A percentile compares a stretch with the other conserved stretches of the same genome.
Evolutionary conservation across 2,888 invertebrate genomes (phyloP).

Genomic region (Machimus atricapillus): DNA sequence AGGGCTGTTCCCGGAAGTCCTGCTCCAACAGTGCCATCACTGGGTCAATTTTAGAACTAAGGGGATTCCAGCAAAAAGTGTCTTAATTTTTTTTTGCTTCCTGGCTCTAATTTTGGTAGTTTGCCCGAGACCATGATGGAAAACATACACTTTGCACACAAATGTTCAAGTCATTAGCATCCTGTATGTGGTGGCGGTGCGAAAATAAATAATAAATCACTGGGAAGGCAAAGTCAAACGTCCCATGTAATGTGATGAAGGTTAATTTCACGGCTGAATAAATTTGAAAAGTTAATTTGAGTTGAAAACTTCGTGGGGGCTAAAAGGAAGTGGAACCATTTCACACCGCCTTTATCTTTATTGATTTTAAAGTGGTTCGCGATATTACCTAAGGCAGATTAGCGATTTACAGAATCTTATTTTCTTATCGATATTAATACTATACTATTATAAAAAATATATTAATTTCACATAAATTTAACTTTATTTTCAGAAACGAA

Average conservation of each 20-base stretch:
- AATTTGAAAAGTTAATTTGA: constrained; percentile 18
- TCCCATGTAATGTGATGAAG: constrained; percentile 41
- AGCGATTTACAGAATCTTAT: neutral
- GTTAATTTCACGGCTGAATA: constrained; percentile 41
- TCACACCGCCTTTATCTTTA: neutral
- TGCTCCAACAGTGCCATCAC: neutral
- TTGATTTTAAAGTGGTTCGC: neutral
- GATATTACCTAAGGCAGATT: neutral
- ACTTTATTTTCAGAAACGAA: constrained; percentile 73
- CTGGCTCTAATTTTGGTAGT: neutral
- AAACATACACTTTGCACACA: neutral
- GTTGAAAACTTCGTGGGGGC: neutral
- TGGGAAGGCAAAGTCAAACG: constrained; percentile 6
- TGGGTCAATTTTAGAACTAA: neutral
- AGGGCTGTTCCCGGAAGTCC: neutral
- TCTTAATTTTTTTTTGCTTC: neutral
- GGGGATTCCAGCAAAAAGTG: neutral
- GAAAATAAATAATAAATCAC: constrained; percentile 27
- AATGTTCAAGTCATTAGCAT: neutral
- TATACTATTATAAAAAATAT: neutral
- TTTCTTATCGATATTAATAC: neutral
- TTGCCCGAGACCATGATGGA: neutral
- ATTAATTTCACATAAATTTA: neutral
- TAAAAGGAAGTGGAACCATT: neutral
- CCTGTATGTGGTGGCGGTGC: neutral